A percentile compares a stretch with the other conserved stretches of the same genome.
phyloP scores from a whole-genome alignment of 2,113 vertebrate genomes.

The Onychostoma macrolepis region DNA sequence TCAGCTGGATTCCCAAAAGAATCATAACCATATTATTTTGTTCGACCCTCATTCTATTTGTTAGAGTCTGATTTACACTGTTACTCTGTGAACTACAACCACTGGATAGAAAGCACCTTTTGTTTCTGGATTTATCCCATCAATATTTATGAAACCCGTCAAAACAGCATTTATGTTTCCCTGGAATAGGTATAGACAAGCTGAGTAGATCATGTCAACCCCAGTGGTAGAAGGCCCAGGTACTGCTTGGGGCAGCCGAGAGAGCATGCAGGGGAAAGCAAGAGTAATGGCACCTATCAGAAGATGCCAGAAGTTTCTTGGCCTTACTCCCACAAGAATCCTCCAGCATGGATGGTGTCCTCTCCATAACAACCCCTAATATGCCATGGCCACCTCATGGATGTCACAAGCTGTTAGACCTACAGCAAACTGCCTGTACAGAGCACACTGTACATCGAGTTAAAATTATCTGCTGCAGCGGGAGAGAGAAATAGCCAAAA shows the following conservation, averaged over 20 bases:
- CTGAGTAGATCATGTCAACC: slow-evolving; percentile 28
- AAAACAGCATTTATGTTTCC: slow-evolving; percentile 40
- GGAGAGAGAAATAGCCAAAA: background rate
- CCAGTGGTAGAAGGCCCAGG: background rate
- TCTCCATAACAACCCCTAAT: slow-evolving; percentile 29
- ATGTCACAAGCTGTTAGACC: slow-evolving; percentile 30
- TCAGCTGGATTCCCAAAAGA: background rate
- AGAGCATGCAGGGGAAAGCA: slow-evolving; percentile 24
- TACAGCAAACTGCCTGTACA: background rate
- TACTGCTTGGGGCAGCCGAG: slow-evolving; percentile 37
- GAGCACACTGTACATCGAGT: background rate
- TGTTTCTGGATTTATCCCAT: slow-evolving; percentile 41
- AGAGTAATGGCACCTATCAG: slow-evolving; percentile 46
- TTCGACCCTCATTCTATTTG: background rate
- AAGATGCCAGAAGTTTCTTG: slow-evolving; percentile 33
- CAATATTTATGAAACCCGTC: slow-evolving; percentile 40
- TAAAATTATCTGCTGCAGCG: slow-evolving; percentile 10
- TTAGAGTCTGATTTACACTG: slow-evolving; percentile 11
- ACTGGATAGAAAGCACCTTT: background rate
- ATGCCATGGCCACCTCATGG: background rate
- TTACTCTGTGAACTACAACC: background rate
- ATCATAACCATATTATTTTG: background rate
- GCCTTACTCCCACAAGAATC: slow-evolving; percentile 26
- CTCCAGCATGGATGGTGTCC: slow-evolving; percentile 14
- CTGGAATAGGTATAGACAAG: slow-evolving; percentile 40